These are phyloP conservation scores for Saccostrea cuccullata DNA, from an alignment of 1,140 invertebrate genomes.

Conservation along the genomic window DNA sequence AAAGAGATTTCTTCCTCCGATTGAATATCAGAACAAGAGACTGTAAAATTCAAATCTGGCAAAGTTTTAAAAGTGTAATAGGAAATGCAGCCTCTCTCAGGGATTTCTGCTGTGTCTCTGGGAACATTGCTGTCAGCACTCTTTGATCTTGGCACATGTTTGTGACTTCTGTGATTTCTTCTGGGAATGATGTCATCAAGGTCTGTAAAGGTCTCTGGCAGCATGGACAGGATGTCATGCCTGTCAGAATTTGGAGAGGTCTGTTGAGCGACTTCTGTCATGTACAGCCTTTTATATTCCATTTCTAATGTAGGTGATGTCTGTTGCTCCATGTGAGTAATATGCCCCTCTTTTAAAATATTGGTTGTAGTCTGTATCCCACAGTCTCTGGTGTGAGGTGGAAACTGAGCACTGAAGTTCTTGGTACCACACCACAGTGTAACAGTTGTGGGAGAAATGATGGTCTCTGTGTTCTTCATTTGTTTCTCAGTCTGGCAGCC, in stretches of 20 bases:
- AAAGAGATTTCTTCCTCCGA: conserved; percentile 52
- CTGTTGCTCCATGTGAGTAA: conserved; percentile 24
- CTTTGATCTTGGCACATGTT: conserved; percentile 60
- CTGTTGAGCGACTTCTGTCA: conserved; percentile 62
- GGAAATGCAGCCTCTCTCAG: neutral
- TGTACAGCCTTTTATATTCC: conserved; percentile 44
- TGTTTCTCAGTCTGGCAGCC: conserved; percentile 50
- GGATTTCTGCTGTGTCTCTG: neutral
- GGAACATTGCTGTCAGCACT: conserved; percentile 55
- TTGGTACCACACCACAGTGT: conserved; percentile 74
- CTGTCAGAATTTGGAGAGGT: conserved; percentile 65
- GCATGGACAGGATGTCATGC: conserved; percentile 66
- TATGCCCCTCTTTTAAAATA: conserved; percentile 28
- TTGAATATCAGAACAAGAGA: conserved; percentile 38
- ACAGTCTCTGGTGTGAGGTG: conserved; percentile 72
- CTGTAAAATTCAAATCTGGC: conserved; percentile 71
- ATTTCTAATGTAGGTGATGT: conserved; percentile 39
- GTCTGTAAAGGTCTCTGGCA: conserved; percentile 65
- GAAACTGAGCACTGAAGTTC: conserved; percentile 74
- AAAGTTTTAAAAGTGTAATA: conserved; percentile 69
- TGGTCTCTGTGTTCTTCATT: conserved; percentile 58
- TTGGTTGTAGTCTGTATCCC: conserved; percentile 69
- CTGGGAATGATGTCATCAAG: conserved; percentile 51
- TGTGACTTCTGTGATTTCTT: neutral
- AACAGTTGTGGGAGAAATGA: conserved; percentile 70